Evolutionary conservation across 2,797 vertebrate genomes (phyloP).

Genomic region (Acrocephalus scirpaceus): DNA sequence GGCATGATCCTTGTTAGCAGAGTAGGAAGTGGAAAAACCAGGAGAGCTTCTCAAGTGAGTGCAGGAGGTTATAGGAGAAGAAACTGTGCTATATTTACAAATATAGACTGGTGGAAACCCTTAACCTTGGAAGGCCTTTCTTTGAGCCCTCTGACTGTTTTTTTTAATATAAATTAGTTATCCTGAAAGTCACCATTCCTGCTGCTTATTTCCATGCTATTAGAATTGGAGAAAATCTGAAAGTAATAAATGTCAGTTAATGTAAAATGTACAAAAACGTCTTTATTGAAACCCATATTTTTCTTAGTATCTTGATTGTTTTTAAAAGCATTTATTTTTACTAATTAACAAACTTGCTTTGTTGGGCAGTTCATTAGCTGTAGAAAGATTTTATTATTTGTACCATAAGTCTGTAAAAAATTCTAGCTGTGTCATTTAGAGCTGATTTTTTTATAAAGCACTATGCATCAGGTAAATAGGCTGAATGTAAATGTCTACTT

Average conservation of each 20-base stretch:
- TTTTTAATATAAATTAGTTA: slow-evolving; percentile 8
- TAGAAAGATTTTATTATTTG: slow-evolving; percentile 69
- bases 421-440: slow-evolving; percentile 58
- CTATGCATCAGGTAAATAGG: slow-evolving; percentile 72
- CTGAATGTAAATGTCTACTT: slow-evolving; percentile 73
- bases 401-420: slow-evolving; percentile 65
- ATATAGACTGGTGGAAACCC: not conserved
- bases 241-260: slow-evolving; percentile 53
- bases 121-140: not conserved
- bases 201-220: slow-evolving; percentile 8
- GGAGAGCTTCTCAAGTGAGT: not conserved
- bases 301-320: slow-evolving; percentile 63
- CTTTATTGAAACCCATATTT: slow-evolving; percentile 55
- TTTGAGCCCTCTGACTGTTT: not conserved
- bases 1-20: not conserved
- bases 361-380: slow-evolving; percentile 72
- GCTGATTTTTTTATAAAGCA: slow-evolving; percentile 67
- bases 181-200: not conserved
- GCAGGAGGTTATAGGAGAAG: not conserved
- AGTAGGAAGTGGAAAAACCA: not conserved
- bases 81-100: not conserved
- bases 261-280: slow-evolving; percentile 14
- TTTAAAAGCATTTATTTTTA: slow-evolving; percentile 75
- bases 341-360: slow-evolving; percentile 75
- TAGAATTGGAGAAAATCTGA: slow-evolving; percentile 3